These are phyloP conservation scores for Augochlorella aurata DNA, from an alignment of 2,888 invertebrate genomes.

Conservation along the genomic window DNA sequence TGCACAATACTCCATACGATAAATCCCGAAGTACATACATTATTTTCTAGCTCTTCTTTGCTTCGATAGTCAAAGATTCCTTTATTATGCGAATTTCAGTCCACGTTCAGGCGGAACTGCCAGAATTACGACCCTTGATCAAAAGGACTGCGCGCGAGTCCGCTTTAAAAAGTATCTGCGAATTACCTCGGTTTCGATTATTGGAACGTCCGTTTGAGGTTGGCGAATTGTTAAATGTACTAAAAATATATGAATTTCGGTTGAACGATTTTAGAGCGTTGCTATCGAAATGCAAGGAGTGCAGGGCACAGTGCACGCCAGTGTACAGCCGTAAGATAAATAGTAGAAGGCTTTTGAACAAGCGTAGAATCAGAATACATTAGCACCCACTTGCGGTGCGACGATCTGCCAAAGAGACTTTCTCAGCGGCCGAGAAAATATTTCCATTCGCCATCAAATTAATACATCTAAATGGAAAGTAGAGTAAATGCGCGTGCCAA, in stretches of 20 bases:
- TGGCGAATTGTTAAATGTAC: background rate
- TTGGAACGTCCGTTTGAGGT: background rate
- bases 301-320: background rate
- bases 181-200: background rate
- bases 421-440: background rate
- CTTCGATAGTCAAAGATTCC: too few relatives aligned
- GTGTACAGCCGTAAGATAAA: slow-evolving; percentile 5
- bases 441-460: slow-evolving; percentile 32
- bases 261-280: background rate
- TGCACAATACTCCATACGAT: background rate
- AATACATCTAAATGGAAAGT: background rate
- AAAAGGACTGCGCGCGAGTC: background rate
- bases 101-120: background rate
- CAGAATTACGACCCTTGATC: background rate
- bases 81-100: background rate
- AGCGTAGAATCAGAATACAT: slow-evolving; percentile 13
- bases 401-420: background rate
- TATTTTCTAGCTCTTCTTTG: background rate
- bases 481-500: background rate
- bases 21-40: background rate
- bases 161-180: background rate
- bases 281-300: background rate
- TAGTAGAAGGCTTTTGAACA: slow-evolving; percentile 12
- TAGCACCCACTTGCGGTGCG: background rate
- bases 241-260: background rate